Evolutionary conservation across 2,113 vertebrate genomes (phyloP).

Genomic region (Urocolius indicus): DNA sequence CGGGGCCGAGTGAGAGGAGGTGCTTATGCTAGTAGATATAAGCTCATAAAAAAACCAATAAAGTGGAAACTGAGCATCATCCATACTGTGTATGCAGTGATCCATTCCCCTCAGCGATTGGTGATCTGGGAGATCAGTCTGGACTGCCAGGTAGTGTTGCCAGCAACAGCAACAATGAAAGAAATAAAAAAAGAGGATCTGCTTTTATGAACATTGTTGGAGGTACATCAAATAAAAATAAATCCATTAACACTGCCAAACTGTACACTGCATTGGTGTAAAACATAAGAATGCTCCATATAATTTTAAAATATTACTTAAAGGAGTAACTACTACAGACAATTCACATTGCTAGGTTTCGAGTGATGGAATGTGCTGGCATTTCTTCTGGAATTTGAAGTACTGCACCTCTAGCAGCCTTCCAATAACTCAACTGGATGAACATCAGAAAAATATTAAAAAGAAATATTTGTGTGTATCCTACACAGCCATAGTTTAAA

Average conservation of each 20-base stretch:
- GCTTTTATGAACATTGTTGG: neutral
- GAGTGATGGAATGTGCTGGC: neutral
- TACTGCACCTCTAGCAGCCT: neutral
- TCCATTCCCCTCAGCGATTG: no score
- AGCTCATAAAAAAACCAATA: no score
- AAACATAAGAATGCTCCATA: neutral
- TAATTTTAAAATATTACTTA: neutral
- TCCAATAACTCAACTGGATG: neutral
- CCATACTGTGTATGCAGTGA: no score
- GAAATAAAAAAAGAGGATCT: neutral
- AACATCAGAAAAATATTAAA: neutral
- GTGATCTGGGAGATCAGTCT: no score
- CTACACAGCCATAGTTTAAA: neutral
- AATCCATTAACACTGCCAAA: neutral
- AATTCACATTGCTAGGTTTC: neutral
- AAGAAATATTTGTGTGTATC: neutral
- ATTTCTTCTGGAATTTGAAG: conserved; percentile 3
- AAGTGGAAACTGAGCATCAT: no score
- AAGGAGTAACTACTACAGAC: neutral
- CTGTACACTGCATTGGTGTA: neutral
- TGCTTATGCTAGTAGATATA: no score
- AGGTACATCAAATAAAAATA: neutral
- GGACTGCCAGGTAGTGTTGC: no score
- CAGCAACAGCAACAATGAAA: no score
- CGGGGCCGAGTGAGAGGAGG: no score